phyloP scores from a whole-genome alignment of 2,113 vertebrate species.

The Perccottus glenii region DNA sequence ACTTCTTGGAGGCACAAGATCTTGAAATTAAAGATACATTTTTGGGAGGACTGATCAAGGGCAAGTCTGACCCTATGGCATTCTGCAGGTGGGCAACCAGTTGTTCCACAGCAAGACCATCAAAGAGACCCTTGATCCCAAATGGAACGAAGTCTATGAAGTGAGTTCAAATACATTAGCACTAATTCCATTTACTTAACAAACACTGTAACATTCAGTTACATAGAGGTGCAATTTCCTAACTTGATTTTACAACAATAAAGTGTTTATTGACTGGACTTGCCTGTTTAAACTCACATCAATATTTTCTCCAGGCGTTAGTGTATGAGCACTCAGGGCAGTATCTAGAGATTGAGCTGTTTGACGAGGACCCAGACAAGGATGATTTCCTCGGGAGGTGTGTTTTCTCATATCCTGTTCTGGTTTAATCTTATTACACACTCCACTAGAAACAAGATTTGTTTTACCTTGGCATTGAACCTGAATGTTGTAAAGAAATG shows the following conservation, averaged over 20 bases:
- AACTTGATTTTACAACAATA: neutral
- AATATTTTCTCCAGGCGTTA: slow-evolving; percentile 79
- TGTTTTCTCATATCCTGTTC: slow-evolving; percentile 12
- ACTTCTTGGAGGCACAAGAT: slow-evolving; percentile 95
- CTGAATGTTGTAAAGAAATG: neutral
- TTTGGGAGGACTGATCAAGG: slow-evolving; percentile 92
- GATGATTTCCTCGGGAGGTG: slow-evolving; percentile 98
- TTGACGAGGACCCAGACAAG: slow-evolving; percentile 97
- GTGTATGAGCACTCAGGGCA: slow-evolving; percentile 94
- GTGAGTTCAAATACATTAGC: slow-evolving; percentile 66
- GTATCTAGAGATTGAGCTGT: slow-evolving; percentile 94
- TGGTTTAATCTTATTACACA: slow-evolving; percentile 8
- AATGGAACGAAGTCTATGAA: slow-evolving; percentile 98
- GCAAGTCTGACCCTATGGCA: slow-evolving; percentile 97
- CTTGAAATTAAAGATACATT: slow-evolving; percentile 94
- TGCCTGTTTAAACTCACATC: slow-evolving; percentile 21
- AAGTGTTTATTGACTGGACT: slow-evolving; percentile 23
- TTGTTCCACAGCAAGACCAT: slow-evolving; percentile 95
- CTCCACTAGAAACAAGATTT: neutral
- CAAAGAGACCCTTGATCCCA: slow-evolving; percentile 93
- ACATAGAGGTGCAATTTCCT: neutral
- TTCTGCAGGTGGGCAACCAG: slow-evolving; percentile 91
- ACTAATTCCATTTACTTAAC: neutral
- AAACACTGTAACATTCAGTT: neutral
- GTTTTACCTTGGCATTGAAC: neutral